Base-by-base conservation (phyloP, 2,797 vertebrate genomes). In the Cuniculus paca region DNA sequence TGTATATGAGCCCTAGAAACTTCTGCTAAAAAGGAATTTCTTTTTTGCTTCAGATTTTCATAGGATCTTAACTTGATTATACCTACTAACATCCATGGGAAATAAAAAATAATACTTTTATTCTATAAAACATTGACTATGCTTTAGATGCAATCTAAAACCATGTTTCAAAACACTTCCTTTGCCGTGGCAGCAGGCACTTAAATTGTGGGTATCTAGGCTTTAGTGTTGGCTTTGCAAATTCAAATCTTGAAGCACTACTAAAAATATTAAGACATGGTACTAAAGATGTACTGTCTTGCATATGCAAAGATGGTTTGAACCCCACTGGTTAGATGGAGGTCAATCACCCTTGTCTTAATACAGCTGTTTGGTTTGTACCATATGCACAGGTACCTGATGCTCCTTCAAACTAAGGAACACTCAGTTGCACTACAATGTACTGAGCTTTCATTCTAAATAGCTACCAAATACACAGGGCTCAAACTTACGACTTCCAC, bases 91-190 rank as follows among this genome's bases (percentile, higher is more conserved):
- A 95, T 48, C 10, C 5, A n/a, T 61, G 34, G 52, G 8, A 92
- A 92, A 26, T 54, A 82, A 72, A 78, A 36, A 56, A 56, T 22
- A 42, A 68, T 9, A 24, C 5, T 70, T 26, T 90, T 68, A 60
- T 88, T 87, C 24, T 82, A 24, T n/a, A 90, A 84, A 93, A 94
- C 56, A 58, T 77, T 92, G 77, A 83, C 48, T 83, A 50, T 31
- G 52, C 14, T 52, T 92, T 78, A 14, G 22, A 50, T 68, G 28
- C 54, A 68, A 95, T 58, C 24, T 74, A 3, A 8, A 97, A 36
- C 28, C 16, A 19, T 60, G 50, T 91, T 61, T 80, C 48, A 89
- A 90, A 82, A 24, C 10, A 17, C 3, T 54, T 86, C 12, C 13
- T 70, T 65, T 91, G 74, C 48, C n/a, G 8, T 94, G 10, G 12